Evolutionary conservation across 2,888 invertebrate species (phyloP), one percentile per base, ranked within the genome.

Genomic region (Mimumesa dahlbomi): DNA sequence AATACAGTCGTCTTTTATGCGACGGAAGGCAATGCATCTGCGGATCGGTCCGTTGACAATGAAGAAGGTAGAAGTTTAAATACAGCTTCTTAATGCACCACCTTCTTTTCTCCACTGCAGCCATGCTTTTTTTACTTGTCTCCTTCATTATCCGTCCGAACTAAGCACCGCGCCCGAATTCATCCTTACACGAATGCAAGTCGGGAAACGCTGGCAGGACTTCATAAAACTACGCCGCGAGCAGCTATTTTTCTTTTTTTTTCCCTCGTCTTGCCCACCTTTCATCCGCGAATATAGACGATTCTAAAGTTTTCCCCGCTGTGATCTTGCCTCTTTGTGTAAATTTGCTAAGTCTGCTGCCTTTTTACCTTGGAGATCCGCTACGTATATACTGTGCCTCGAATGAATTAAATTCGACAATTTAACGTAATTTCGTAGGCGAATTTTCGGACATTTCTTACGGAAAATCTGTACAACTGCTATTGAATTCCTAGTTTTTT

Each of bases 71-170:
- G 34, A 25, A 42, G 25, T 40, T n/a, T 50, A 45, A 64, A 61
- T 56, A 52, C 54, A 45, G 49, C 45, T 68, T 62, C 58, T 65
- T 61, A 46, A 68, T 59, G 48, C 48, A 43, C 40, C 46, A 16
- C 36, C 38, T 22, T 36, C 21, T 48, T 49, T 48, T 56, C 53
- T 57, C 21, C 46, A 11, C 21, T 16, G 9, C 34, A 11, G 19
- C 9, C 6, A 16, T 16, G 9, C n/a, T 14, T 42, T 36, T 67
- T 40, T 34, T 46, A 3, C 14, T 57, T 19, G 2, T 13, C 21
- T 38, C 18, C 46, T 25, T 36, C 50, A 25, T 70, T 56, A 52
- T 66, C 40, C 16, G 22, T 0, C 6, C 18, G 46, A 29, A 46
- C 18, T 22, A 18, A 50, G 29, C 6, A 42, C 11, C 34, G 19